These are phyloP conservation scores for Melipona bicolor DNA, from an alignment of 2,888 invertebrate species.

Conservation along the genomic window DNA sequence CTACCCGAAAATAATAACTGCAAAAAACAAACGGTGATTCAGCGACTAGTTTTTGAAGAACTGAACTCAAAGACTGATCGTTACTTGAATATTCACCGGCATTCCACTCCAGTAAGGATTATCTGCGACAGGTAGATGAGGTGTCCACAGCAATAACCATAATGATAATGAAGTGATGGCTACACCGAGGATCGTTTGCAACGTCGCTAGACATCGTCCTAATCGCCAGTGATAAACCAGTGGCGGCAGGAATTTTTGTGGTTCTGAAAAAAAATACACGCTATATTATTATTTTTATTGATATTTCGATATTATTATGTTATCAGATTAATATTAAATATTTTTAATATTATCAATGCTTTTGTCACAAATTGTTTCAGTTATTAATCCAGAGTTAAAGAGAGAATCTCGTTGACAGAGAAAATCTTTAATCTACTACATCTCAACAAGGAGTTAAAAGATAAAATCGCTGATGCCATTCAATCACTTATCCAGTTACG, in stretches of 20 bases:
- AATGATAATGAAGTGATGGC: constrained; percentile 86
- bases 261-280: constrained; percentile 81
- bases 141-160: constrained; percentile 87
- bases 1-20: constrained; percentile 80
- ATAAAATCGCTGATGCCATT: not conserved
- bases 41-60: not conserved
- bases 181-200: constrained; percentile 86
- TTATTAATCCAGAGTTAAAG: not conserved
- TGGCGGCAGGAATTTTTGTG: constrained; percentile 85
- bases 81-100: constrained; percentile 84
- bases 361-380: not conserved
- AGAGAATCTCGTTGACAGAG: not conserved
- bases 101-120: constrained; percentile 89
- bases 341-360: not conserved
- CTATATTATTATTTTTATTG: not conserved
- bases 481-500: not conserved
- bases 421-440: not conserved
- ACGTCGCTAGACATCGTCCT: constrained; percentile 84
- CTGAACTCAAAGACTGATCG: too few species aligned
- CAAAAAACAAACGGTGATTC: not conserved
- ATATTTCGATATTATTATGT: too few species aligned
- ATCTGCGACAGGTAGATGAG: constrained; percentile 86
- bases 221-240: constrained; percentile 85
- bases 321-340: not conserved
- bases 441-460: too few species aligned